Conservation (phyloP, 2,113 vertebrate genomes). For the Vulpes lagopus region DNA sequence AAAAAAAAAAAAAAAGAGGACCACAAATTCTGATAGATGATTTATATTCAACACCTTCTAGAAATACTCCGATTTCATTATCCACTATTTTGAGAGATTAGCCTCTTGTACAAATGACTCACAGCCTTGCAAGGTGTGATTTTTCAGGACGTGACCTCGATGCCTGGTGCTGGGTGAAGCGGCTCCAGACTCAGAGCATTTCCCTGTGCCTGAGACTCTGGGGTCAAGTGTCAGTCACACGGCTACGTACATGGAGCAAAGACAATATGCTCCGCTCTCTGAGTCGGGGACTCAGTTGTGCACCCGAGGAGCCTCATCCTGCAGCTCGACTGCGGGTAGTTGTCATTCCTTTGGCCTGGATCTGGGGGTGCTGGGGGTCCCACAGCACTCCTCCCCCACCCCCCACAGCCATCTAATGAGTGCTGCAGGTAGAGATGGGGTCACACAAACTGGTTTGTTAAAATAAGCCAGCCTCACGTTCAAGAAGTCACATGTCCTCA, state of each 20-base stretch:
- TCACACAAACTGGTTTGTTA: not conserved
- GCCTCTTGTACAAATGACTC: not conserved
- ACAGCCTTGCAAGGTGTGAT: not conserved
- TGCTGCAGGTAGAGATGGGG: not conserved
- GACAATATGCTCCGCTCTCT: rapidly evolving
- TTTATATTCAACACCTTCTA: not conserved
- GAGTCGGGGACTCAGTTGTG: not conserved
- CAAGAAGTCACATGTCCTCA: not conserved
- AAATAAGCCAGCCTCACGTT: not conserved
- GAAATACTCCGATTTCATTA: not conserved
- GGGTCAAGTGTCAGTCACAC: not conserved
- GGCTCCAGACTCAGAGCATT: not conserved
- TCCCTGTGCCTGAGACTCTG: not conserved
- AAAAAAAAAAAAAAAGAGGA: not conserved
- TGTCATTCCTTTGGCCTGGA: not conserved
- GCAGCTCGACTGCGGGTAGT: not conserved
- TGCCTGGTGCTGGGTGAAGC: not conserved
- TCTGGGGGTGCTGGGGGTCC: not conserved
- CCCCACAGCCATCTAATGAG: not conserved
- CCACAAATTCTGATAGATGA: not conserved
- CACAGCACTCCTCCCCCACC: too few relatives aligned
- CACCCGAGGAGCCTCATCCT: rapidly evolving
- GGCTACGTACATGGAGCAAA: not conserved
- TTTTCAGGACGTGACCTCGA: not conserved
- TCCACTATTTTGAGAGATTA: not conserved